A percentile compares a stretch with the other conserved stretches of the same genome.
Conservation (phyloP, 37 sponge, comb jelly and placozoan species). For the Cliona cf. orientalis region DNA sequence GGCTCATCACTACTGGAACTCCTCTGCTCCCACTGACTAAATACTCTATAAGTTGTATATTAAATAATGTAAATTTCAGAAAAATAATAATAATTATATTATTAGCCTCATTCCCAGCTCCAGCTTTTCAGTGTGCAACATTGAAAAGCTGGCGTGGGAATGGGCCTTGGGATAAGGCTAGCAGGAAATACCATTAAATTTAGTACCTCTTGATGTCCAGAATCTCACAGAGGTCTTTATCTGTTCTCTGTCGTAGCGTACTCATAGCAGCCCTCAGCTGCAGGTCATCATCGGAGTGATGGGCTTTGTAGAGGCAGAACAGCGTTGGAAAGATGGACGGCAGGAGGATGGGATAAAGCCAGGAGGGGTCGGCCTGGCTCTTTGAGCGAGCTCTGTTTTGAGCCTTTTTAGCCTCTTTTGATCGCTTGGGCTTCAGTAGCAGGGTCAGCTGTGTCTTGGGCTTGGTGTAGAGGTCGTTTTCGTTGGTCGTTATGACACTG, state of each 20-base stretch:
- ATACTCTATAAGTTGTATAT: too few species aligned
- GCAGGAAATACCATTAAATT: too few species aligned
- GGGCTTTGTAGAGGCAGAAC: conserved; percentile 52
- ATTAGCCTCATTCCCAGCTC: too few species aligned
- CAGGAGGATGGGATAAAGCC: conserved; percentile 64
- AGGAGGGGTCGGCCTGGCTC: conserved; percentile 15
- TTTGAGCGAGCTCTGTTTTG: background rate
- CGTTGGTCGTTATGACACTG: conserved; percentile 26
- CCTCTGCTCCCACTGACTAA: too few species aligned
- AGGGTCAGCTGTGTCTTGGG: conserved; percentile 32
- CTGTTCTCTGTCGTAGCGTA: background rate
- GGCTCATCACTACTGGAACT: too few species aligned
- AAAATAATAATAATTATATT: too few species aligned
- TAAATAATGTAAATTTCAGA: too few species aligned
- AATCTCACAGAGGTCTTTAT: conserved; percentile 20
- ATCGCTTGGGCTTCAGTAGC: conserved; percentile 2
- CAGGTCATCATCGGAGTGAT: conserved; percentile 37
- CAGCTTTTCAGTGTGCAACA: too few species aligned
- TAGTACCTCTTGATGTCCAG: conserved; percentile 25
- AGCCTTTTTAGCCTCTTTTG: background rate
- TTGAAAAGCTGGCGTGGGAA: too few species aligned
- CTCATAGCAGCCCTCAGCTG: conserved; percentile 6
- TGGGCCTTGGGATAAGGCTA: too few species aligned
- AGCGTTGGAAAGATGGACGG: conserved; percentile 63
- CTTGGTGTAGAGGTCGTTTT: background rate